Percentiles rank a stretch among this genome's conserved stretches.
Conservation (phyloP, 2,888 invertebrate genomes). For the Apodemia zela region DNA sequence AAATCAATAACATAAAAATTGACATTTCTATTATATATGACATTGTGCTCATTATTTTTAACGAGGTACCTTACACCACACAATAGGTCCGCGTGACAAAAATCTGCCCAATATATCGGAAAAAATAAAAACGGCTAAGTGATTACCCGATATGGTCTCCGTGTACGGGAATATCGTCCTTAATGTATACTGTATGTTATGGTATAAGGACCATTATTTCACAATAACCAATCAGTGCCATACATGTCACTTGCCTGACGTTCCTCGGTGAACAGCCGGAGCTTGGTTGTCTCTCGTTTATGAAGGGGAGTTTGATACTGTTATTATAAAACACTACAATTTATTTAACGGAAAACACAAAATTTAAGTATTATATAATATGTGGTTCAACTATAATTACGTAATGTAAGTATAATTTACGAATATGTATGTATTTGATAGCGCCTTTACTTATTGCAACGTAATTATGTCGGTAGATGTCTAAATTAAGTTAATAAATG, state of each 20-base stretch:
- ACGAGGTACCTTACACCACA: slow-evolving; percentile 51
- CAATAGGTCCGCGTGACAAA: slow-evolving; percentile 55
- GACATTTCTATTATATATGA: slow-evolving; percentile 45
- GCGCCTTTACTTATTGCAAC: no score
- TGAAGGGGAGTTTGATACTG: slow-evolving; percentile 34
- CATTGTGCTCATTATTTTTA: slow-evolving; percentile 73
- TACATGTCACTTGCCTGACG: slow-evolving; percentile 66
- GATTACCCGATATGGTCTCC: slow-evolving; percentile 48
- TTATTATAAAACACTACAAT: not conserved
- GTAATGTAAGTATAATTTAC: no score
- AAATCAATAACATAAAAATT: slow-evolving; percentile 21
- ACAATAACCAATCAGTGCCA: slow-evolving; percentile 74
- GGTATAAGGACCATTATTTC: slow-evolving; percentile 60
- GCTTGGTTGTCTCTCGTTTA: slow-evolving; percentile 34
- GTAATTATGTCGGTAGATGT: no score
- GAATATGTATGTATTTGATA: no score
- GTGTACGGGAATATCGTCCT: slow-evolving; percentile 35
- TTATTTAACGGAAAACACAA: not conserved
- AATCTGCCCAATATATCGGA: slow-evolving; percentile 64
- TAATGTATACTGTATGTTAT: slow-evolving; percentile 38
- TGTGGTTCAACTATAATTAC: no score
- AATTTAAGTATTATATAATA: not conserved
- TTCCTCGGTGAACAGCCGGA: slow-evolving; percentile 45
- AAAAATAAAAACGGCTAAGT: slow-evolving; percentile 42
- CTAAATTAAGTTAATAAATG: no score